Base-by-base conservation (phyloP, 2,888 invertebrate genomes). In the Tiliacea citrago region DNA sequence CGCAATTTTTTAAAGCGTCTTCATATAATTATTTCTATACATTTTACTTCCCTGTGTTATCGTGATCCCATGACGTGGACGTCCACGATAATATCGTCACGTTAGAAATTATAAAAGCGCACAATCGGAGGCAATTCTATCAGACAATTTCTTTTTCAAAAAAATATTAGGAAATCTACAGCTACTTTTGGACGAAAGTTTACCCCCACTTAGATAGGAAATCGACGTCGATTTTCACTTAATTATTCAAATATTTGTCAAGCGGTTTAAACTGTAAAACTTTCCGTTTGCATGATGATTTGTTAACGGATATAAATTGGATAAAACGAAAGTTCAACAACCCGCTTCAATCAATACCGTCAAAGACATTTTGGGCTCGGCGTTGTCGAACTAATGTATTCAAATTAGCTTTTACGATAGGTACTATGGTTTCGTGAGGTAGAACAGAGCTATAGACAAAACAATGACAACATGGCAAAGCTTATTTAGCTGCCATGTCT, bases 321-420 rank as follows among this genome's bases (percentile, higher is more conserved):
- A 78, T 73, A 74, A 72, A 12, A n/a, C 35, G 29, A 13, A 61
- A 68, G 74, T 73, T 79, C 62, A 73, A 79, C 74, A 63, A 60
- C 73, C 69, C 21, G 51, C 16, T 12, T 39, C 24, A 21, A 29
- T 53, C 51, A 13, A 62, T 66, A 61, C 0, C 18, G 39, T 62
- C 24, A 49, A 42, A 29, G 60, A 79, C 47, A 60, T 74, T 81
- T 62, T 47, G 62, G 39, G 76, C 47, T 69, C 47, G 29, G 55
- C 51, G 18, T 51, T 58, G 42, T 65, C 65, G 65, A 68, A 61
- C 53, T 65, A 81, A 68, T 65, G 57, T 70, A 81, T 70, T 76
- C 68, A 81, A 81, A 79, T 75, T 57, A 81, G 53, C 24, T 81
- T 68, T 71, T 57, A 72, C 39, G 57, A 45, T 10, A 42, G n/a